phyloP scores from a whole-genome alignment of 2,888 invertebrate species.

The Tubulanus polymorphus region DNA sequence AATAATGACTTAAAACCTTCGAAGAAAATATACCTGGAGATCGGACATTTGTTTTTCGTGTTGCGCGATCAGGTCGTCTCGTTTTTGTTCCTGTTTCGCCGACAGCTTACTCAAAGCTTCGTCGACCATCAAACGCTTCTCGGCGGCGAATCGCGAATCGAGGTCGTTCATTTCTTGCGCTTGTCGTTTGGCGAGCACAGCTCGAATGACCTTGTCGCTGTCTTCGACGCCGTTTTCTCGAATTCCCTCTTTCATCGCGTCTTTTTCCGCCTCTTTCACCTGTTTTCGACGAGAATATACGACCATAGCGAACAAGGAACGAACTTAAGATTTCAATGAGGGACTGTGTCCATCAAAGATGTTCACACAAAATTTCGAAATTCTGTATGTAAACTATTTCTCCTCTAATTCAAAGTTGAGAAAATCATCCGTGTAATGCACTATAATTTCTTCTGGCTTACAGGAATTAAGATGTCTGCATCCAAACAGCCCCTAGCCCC shows the following conservation, averaged over 20 bases:
- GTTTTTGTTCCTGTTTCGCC: constrained; percentile 36
- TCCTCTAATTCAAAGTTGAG: too few relatives aligned
- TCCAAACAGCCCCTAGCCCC: too few relatives aligned
- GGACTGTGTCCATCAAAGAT: too few relatives aligned
- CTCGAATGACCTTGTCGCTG: constrained; percentile 42
- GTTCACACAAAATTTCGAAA: too few relatives aligned
- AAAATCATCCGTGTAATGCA: too few relatives aligned
- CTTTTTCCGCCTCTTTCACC: constrained; percentile 38
- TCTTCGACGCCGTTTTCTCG: constrained; percentile 46
- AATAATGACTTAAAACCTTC: background rate
- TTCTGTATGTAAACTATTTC: too few relatives aligned
- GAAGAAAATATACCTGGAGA: constrained; percentile 29
- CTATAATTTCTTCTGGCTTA: too few relatives aligned
- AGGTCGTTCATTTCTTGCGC: constrained; percentile 42
- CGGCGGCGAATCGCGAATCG: constrained; percentile 37
- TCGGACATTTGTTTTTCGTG: constrained; percentile 38
- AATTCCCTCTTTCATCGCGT: constrained; percentile 44
- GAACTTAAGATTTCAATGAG: too few relatives aligned
- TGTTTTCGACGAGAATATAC: too few relatives aligned
- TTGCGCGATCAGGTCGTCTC: constrained; percentile 31
- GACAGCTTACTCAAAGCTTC: constrained; percentile 38
- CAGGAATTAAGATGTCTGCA: too few relatives aligned
- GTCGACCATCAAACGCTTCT: constrained; percentile 45
- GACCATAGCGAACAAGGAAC: too few relatives aligned
- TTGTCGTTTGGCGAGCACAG: constrained; percentile 44